Conservation (phyloP, 2,113 vertebrate genomes). For the Oxyura jamaicensis region DNA sequence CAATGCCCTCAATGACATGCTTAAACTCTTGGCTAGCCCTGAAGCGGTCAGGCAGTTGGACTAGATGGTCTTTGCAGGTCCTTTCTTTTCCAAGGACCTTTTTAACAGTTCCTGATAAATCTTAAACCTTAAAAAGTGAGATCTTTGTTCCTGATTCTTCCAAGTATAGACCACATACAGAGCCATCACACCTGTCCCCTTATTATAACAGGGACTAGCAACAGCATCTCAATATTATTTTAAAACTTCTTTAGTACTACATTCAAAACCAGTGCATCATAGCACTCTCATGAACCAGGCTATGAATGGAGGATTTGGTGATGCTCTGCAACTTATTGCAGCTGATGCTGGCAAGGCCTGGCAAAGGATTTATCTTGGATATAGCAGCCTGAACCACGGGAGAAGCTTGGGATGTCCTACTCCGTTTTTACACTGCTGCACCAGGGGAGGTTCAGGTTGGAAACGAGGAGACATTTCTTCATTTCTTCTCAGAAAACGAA, state of each 20-base stretch:
- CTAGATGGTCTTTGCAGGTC: no score
- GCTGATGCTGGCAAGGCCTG: not conserved
- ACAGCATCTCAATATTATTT: not conserved
- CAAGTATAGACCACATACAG: not conserved
- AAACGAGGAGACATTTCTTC: no score
- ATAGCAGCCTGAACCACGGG: not conserved
- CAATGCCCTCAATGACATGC: not conserved
- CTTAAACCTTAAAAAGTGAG: not conserved
- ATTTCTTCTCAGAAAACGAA: no score
- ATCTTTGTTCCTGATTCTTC: not conserved
- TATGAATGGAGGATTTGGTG: not conserved
- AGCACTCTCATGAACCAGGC: not conserved
- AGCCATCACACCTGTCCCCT: not conserved
- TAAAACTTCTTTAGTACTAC: not conserved
- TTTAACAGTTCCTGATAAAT: no score
- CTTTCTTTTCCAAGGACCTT: no score
- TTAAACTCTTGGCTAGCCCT: not conserved
- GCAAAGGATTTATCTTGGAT: not conserved
- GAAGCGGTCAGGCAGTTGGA: no score
- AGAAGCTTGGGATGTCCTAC: not conserved
- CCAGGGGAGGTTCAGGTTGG: no score
- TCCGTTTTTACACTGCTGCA: not conserved
- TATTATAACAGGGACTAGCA: not conserved
- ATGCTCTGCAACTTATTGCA: not conserved
- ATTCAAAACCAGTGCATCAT: not conserved